These are phyloP conservation scores for Herpetotheres cachinnans DNA, from an alignment of 2,113 vertebrate species.

Conservation along the genomic window DNA sequence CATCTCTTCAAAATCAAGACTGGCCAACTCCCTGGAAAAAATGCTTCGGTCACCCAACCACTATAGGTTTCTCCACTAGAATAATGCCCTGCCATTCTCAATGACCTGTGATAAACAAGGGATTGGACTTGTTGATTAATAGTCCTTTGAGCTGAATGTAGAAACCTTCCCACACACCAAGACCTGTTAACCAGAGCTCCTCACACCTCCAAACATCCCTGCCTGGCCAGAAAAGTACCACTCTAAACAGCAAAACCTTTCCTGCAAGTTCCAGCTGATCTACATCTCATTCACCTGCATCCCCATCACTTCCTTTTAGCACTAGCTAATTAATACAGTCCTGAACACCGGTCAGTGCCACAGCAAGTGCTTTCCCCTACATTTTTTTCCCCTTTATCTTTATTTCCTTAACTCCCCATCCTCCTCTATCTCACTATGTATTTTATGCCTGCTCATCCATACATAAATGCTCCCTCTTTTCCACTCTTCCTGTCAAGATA, in stretches of 20 bases:
- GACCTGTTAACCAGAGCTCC: neutral
- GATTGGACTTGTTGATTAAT: neutral
- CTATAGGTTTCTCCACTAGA: neutral
- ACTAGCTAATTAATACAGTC: neutral
- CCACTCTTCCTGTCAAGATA: neutral
- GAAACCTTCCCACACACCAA: neutral
- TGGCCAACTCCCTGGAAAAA: neutral
- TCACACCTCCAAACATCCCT: neutral
- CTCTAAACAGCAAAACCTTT: neutral
- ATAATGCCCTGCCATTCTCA: neutral
- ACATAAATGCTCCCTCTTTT: neutral
- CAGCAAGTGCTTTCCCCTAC: neutral
- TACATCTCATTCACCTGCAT: neutral
- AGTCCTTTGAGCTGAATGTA: neutral
- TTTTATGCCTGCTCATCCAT: neutral
- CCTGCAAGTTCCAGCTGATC: neutral
- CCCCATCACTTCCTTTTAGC: neutral
- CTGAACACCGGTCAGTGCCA: neutral
- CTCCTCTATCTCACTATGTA: neutral
- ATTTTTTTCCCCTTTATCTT: neutral
- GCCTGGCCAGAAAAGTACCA: neutral
- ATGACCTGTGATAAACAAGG: neutral
- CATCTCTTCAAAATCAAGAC: neutral
- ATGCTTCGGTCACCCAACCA: neutral
- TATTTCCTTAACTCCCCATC: neutral